These are phyloP conservation scores for Drosophila phalerata DNA, from an alignment of 2,888 invertebrate genomes.

Conservation along the genomic window DNA sequence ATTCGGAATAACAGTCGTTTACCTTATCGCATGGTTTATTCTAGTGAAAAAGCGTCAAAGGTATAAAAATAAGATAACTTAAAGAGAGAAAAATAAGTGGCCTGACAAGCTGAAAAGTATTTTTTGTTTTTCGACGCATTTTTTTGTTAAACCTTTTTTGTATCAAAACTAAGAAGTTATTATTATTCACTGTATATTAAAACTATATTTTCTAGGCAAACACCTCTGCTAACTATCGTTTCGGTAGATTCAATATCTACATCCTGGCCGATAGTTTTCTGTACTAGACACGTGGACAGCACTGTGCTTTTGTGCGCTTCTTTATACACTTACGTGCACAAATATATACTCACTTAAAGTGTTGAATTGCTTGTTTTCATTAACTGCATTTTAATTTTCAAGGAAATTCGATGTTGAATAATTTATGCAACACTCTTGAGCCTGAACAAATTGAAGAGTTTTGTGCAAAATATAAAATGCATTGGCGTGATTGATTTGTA, in stretches of 20 bases:
- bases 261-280: not conserved
- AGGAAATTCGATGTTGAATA: slow-evolving; percentile 28
- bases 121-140: too few species aligned
- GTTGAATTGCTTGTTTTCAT: not conserved
- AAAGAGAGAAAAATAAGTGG: too few species aligned
- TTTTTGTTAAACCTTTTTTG: too few species aligned
- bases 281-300: not conserved
- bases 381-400: slow-evolving; percentile 20
- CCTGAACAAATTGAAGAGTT: slow-evolving; percentile 54
- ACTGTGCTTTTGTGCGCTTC: not conserved
- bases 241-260: not conserved
- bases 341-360: not conserved
- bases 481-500: slow-evolving; percentile 51
- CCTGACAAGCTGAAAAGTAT: too few species aligned
- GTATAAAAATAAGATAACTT: too few species aligned
- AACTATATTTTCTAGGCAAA: too few species aligned
- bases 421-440: slow-evolving; percentile 53
- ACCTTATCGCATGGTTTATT: too few species aligned
- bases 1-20: not conserved
- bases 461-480: slow-evolving; percentile 46
- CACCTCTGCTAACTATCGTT: too few species aligned
- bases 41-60: too few species aligned
- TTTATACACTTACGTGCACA: not conserved
- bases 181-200: too few species aligned
- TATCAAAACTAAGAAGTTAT: too few species aligned